A percentile compares a stretch with the other conserved stretches of the same genome.
These are phyloP conservation scores for Drosophila merina DNA, from an alignment of 2,888 invertebrate species.

Conservation along the genomic window DNA sequence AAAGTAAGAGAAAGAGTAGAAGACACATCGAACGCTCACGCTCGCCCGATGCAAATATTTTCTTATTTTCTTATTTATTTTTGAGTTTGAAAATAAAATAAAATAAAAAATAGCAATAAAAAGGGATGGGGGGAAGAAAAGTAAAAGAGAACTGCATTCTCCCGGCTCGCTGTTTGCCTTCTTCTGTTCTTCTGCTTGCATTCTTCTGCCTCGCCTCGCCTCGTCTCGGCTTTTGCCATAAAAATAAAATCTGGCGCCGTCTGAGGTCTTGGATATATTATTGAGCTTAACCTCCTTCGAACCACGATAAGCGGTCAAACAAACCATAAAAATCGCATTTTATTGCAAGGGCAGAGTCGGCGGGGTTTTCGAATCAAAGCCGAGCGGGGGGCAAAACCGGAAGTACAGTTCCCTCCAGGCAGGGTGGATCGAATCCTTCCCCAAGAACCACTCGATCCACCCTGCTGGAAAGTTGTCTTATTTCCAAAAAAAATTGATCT, in stretches of 20 bases:
- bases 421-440: neutral
- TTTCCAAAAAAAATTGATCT: too few species aligned
- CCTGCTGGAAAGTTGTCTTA: too few species aligned
- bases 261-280: neutral
- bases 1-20: neutral
- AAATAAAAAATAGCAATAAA: conserved; percentile 5
- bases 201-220: conserved; percentile 9
- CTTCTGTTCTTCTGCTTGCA: conserved; percentile 16
- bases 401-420: neutral
- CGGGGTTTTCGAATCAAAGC: conserved; percentile 20
- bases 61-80: conserved; percentile 7
- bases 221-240: conserved; percentile 6
- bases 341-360: conserved; percentile 18
- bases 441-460: too few species aligned
- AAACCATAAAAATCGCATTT: conserved; percentile 24
- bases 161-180: conserved; percentile 1
- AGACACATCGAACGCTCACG: neutral
- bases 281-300: neutral
- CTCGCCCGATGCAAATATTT: conserved; percentile 59
- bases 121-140: neutral
- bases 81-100: too few species aligned
- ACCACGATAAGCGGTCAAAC: conserved; percentile 33
- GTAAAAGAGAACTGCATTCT: conserved; percentile 7
- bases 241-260: conserved; percentile 72
- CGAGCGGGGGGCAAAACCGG: neutral